Percentiles rank a stretch among this genome's conserved stretches.
phyloP scores from a whole-genome alignment of 1,140 invertebrate genomes.

The Chionoecetes opilio region DNA sequence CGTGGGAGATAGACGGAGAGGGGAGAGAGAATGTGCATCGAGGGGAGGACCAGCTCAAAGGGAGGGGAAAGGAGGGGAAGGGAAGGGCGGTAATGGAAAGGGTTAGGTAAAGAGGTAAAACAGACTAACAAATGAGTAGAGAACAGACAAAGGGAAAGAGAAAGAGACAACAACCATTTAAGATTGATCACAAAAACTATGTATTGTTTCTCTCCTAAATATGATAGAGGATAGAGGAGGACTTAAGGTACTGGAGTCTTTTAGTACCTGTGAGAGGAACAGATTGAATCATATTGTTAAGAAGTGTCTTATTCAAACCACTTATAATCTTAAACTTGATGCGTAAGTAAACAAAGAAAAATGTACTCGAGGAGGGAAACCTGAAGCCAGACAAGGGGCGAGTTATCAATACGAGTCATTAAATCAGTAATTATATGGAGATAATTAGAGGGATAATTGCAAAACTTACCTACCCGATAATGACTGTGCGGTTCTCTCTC shows the following conservation, averaged over 20 bases:
- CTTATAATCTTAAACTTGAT: background rate
- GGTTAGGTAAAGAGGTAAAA: too few species aligned
- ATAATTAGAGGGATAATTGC: constrained; percentile 11
- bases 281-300: background rate
- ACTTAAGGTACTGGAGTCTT: background rate
- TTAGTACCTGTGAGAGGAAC: background rate
- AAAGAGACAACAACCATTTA: background rate
- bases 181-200: background rate
- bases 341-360: background rate
- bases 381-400: background rate
- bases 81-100: background rate
- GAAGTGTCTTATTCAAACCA: background rate
- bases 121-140: background rate
- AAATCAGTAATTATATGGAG: constrained; percentile 36
- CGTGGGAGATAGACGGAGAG: background rate
- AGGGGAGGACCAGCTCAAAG: background rate
- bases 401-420: constrained; percentile 8
- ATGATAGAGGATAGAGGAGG: background rate
- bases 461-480: background rate
- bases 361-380: background rate
- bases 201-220: background rate
- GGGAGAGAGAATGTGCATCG: background rate
- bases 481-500: background rate
- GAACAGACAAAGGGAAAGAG: background rate
- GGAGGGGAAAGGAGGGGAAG: background rate